phyloP scores from a whole-genome alignment of 1,140 invertebrate species.

The Zaprionus ornatus region DNA sequence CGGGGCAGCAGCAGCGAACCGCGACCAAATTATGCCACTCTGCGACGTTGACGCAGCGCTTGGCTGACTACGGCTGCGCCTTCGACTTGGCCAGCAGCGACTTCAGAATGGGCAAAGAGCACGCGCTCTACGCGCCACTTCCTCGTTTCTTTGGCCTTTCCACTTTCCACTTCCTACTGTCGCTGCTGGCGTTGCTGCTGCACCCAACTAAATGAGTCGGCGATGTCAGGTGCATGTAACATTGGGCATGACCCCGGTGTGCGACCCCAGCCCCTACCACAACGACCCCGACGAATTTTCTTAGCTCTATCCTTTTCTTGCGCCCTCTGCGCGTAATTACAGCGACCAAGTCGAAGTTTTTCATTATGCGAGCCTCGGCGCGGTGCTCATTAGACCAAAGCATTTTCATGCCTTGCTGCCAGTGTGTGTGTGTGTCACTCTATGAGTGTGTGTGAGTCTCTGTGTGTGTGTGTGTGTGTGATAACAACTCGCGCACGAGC shows the following conservation, averaged over 20 bases:
- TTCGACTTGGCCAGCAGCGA: slow-evolving; percentile 16
- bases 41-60: slow-evolving; percentile 69
- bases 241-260: slow-evolving; percentile 50
- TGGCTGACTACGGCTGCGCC: slow-evolving; percentile 54
- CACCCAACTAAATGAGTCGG: slow-evolving; percentile 71
- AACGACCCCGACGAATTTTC: slow-evolving; percentile 53
- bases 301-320: slow-evolving; percentile 29
- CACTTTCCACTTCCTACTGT: slow-evolving; percentile 49
- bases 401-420: slow-evolving; percentile 53
- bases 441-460: slow-evolving; percentile 39
- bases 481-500: slow-evolving; percentile 69
- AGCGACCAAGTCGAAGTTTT: slow-evolving; percentile 71
- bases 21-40: slow-evolving; percentile 73
- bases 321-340: slow-evolving; percentile 60
- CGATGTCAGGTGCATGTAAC: slow-evolving; percentile 70
- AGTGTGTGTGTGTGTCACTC: slow-evolving; percentile 33
- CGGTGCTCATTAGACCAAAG: slow-evolving; percentile 80
- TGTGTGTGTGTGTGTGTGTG: slow-evolving; percentile 25
- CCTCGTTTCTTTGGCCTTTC: slow-evolving; percentile 52
- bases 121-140: slow-evolving; percentile 53
- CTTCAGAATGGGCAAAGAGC: slow-evolving; percentile 57
- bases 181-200: slow-evolving; percentile 14
- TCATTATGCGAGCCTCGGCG: slow-evolving; percentile 43
- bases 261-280: slow-evolving; percentile 50
- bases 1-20: slow-evolving; percentile 57